phyloP scores from a whole-genome alignment of 2,113 vertebrate species.

The Entelurus aequoreus region DNA sequence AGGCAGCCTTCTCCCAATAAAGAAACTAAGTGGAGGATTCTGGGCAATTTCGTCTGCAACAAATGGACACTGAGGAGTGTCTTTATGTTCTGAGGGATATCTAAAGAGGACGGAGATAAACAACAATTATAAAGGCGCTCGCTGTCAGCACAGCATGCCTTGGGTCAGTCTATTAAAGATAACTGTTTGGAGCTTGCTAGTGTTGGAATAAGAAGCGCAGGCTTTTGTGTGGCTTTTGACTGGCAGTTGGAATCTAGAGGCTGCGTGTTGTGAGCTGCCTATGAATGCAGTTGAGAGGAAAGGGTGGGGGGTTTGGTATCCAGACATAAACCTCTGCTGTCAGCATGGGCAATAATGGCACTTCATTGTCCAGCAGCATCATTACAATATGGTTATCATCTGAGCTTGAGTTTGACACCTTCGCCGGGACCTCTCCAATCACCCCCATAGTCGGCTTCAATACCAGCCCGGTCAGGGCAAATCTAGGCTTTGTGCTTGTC shows the following conservation, averaged over 20 bases:
- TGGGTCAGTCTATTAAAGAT: conserved; percentile 74
- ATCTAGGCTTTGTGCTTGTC: conserved; percentile 99
- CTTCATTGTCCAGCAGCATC: conserved; percentile 96
- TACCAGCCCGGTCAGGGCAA: conserved; percentile 88
- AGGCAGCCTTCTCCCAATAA: conserved; percentile 55
- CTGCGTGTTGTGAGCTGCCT: conserved; percentile 73
- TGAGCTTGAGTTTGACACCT: conserved; percentile 96
- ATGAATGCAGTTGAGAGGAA: conserved; percentile 42
- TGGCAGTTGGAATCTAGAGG: conserved; percentile 78
- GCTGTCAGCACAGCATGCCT: conserved; percentile 63
- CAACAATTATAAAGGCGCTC: conserved; percentile 69
- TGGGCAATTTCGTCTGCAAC: conserved; percentile 58
- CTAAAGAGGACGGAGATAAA: conserved; percentile 69
- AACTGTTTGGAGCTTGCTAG: conserved; percentile 65
- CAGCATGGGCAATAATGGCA: conserved; percentile 87
- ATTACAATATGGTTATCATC: conserved; percentile 99
- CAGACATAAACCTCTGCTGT: conserved; percentile 78
- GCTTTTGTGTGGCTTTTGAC: conserved; percentile 70
- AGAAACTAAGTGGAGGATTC: conserved; percentile 62
- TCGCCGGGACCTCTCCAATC: conserved; percentile 96
- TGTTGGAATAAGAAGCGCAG: conserved; percentile 71
- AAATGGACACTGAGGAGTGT: conserved; percentile 68
- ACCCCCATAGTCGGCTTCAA: conserved; percentile 94
- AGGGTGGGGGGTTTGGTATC: conserved; percentile 45
- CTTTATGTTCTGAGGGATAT: conserved; percentile 63